Percentiles rank a stretch among this genome's conserved stretches.
phyloP scores from a whole-genome alignment of 2,797 vertebrate genomes.

The Paedocypris micromegethes region DNA sequence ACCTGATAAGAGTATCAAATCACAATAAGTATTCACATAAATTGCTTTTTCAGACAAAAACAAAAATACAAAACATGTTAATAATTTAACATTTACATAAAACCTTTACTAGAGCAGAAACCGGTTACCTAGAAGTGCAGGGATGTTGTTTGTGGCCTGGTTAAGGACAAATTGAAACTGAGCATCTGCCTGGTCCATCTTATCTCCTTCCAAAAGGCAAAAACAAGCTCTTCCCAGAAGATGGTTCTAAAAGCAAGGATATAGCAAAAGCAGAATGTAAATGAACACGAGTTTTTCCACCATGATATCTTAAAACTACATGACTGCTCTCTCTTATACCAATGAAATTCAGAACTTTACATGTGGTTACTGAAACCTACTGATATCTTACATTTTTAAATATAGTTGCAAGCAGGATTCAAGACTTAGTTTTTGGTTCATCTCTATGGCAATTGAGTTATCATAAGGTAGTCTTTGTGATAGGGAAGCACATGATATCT shows the following conservation, averaged over 20 bases:
- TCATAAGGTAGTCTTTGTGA: too few species aligned
- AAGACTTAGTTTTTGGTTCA: too few species aligned
- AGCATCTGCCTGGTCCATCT: conserved; percentile 99
- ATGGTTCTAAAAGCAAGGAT: conserved; percentile 78
- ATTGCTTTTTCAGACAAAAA: not conserved
- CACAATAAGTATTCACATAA: not conserved
- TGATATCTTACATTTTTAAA: too few species aligned
- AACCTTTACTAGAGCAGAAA: not conserved
- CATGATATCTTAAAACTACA: too few species aligned
- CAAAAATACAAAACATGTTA: not conserved
- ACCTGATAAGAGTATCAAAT: conserved; percentile 63
- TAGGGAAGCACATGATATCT: too few species aligned
- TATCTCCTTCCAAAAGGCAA: conserved; percentile 96
- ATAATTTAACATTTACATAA: not conserved
- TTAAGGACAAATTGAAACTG: conserved; percentile 99
- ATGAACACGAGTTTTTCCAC: not conserved
- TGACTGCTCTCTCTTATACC: too few species aligned
- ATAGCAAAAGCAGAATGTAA: too few species aligned
- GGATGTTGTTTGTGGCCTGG: conserved; percentile 98
- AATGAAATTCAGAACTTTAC: too few species aligned
- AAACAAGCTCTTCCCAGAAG: conserved; percentile 97
- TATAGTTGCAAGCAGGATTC: too few species aligned
- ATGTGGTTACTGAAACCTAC: too few species aligned
- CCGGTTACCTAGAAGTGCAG: conserved; percentile 82
- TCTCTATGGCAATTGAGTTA: too few species aligned